Conservation (phyloP, 1,140 invertebrate genomes). For the Meteorus sp. region DNA sequence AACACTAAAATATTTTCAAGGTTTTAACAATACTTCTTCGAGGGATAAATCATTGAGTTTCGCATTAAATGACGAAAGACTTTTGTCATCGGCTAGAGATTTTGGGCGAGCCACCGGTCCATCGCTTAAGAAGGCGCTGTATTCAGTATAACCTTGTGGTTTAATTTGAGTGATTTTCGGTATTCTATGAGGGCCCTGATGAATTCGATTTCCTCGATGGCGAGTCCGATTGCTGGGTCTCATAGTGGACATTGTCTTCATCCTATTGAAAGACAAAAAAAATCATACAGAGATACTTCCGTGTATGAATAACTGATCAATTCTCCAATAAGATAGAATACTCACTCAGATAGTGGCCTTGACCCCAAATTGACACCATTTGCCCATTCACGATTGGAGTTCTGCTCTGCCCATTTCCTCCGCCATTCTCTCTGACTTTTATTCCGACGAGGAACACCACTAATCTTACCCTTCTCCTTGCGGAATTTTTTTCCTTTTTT, state of each 20-base stretch:
- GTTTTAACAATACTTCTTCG: conserved; percentile 47
- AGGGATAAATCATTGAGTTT: conserved; percentile 43
- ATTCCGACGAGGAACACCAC: conserved; percentile 28
- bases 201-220: conserved; percentile 35
- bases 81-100: conserved; percentile 34
- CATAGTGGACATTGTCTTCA: conserved; percentile 2
- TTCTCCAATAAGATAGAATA: conserved; percentile 1
- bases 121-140: conserved; percentile 32
- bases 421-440: conserved; percentile 21
- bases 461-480: conserved; percentile 22
- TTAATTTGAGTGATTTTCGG: conserved; percentile 32
- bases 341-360: conserved; percentile 45
- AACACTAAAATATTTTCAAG: conserved; percentile 32
- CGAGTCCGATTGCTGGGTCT: conserved; percentile 30
- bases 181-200: neutral
- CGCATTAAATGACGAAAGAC: conserved; percentile 33
- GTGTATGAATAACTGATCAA: no score
- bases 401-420: conserved; percentile 32
- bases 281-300: neutral
- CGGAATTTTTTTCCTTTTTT: conserved; percentile 43
- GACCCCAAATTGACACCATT: conserved; percentile 51
- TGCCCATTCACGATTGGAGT: conserved; percentile 41
- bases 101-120: conserved; percentile 29
- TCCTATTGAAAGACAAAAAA: conserved; percentile 15
- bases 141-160: conserved; percentile 31